These are phyloP conservation scores for Ganaspis brasiliensis DNA, from an alignment of 2,888 invertebrate genomes.

Conservation along the genomic window DNA sequence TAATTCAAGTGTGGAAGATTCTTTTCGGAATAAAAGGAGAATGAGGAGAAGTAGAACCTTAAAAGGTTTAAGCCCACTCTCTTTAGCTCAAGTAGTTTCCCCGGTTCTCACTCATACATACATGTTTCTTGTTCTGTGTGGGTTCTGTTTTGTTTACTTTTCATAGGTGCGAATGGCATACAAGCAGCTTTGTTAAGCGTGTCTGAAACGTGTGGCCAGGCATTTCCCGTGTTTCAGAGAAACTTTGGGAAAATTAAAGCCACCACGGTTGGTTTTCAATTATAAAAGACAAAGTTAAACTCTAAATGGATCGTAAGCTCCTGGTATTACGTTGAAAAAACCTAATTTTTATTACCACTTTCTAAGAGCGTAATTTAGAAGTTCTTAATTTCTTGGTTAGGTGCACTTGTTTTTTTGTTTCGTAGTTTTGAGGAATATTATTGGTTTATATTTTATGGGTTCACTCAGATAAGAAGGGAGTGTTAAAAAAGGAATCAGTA, in stretches of 20 bases:
- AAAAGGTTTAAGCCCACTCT: constrained; percentile 12
- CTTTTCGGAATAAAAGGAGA: background rate
- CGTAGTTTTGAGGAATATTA: too few relatives aligned
- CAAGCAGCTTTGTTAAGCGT: constrained; percentile 17
- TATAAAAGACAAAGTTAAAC: constrained; percentile 6
- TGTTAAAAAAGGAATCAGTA: too few relatives aligned
- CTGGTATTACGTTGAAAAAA: too few relatives aligned
- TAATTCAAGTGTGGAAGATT: background rate
- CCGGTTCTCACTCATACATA: background rate
- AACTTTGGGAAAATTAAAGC: constrained; percentile 13
- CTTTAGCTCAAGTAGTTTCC: background rate
- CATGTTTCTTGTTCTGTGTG: background rate
- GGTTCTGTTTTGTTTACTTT: constrained; percentile 33
- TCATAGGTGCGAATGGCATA: constrained; percentile 28
- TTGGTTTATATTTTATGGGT: too few relatives aligned
- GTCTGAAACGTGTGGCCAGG: constrained; percentile 11
- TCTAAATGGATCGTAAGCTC: background rate
- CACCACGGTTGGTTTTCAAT: background rate
- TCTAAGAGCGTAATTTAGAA: background rate
- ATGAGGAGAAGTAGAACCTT: background rate
- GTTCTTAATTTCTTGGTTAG: too few relatives aligned
- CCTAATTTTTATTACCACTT: background rate
- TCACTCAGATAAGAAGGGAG: too few relatives aligned
- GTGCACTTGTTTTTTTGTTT: too few relatives aligned
- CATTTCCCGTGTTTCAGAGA: background rate